phyloP scores from a whole-genome alignment of 2,797 vertebrate genomes.

The Smutsia gigantea region DNA sequence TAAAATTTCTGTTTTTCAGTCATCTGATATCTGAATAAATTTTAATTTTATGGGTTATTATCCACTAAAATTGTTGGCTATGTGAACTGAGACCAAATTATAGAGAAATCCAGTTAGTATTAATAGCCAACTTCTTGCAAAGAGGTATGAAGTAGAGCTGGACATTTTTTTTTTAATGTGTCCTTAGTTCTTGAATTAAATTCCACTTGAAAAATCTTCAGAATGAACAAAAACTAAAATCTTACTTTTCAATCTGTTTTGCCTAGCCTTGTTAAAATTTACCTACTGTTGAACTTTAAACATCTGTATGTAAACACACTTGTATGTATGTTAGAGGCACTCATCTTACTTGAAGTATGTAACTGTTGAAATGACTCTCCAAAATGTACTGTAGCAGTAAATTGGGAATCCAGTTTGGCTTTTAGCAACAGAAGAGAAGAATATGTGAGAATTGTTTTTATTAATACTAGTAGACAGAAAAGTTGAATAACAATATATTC shows the following conservation, averaged over 20 bases:
- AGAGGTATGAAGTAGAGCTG: background rate
- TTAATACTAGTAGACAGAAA: background rate
- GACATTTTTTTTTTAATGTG: background rate
- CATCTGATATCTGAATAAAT: background rate
- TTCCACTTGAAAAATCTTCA: background rate
- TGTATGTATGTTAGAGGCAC: background rate
- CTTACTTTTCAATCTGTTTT: background rate
- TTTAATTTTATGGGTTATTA: background rate
- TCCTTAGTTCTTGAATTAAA: background rate
- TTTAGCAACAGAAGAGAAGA: constrained; percentile 16
- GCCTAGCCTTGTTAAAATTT: background rate
- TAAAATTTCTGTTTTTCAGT: background rate
- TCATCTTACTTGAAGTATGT: background rate
- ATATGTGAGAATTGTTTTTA: background rate
- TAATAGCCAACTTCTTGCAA: background rate
- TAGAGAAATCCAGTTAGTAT: background rate
- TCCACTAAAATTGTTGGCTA: background rate
- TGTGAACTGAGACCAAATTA: background rate
- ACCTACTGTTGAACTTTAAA: background rate
- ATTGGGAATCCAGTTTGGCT: background rate
- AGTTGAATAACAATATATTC: constrained; percentile 10
- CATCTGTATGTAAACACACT: background rate
- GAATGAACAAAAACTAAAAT: background rate
- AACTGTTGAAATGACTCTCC: background rate
- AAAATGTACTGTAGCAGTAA: background rate